Evolutionary conservation across 2,113 vertebrate genomes (phyloP), one percentile per base, ranked within the genome.

Genomic region (Rattus norvegicus): DNA sequence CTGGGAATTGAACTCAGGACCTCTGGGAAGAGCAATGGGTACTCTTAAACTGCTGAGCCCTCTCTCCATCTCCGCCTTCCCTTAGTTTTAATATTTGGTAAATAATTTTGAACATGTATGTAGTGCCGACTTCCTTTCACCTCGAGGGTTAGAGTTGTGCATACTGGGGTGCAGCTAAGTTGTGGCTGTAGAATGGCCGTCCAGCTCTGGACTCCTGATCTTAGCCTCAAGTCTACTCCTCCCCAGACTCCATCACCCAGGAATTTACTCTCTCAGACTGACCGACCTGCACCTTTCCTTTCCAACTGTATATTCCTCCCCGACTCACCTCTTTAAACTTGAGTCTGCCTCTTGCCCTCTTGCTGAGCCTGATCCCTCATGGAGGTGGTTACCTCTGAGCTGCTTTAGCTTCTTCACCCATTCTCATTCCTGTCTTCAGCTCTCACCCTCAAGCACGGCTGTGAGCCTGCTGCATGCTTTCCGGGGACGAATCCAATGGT

Each of bases 41-140:
- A 13, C 12, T 69, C 30, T 33, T 33, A 69, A 69, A 33, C 67
- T 2, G 30, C 67, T 69, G 67, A 69, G 67, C 67, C 65, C 6
- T 36, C 12, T 69, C 30, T 69, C 67, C 67, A 69, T 30, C 67
- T 16, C 30, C 30, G 12, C 10, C 24, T 49, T 54, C 54, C 30
- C 39, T 96, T 95, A 39, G 67, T 91, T 92, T 96, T 77, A 83
- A 69, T 80, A 81, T 14, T 39, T 96, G 72, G 11, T 67, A 28
- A 92, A 33, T 87, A 76, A 61, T 94, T 93, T 20, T 75, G 61
- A 85, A 97, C 47, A 70, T 77, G 1, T 69, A 52, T 59, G 0
- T 76, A 20, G 19, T 77, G 20, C 88, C n/a, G 52, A 24, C 52
- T 65, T 88, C 33, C 69, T 52, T 67, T 47, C 81, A 4, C 70